Conservation (phyloP, 2,888 invertebrate genomes). For the Lepeophtheirus nordmannii region DNA sequence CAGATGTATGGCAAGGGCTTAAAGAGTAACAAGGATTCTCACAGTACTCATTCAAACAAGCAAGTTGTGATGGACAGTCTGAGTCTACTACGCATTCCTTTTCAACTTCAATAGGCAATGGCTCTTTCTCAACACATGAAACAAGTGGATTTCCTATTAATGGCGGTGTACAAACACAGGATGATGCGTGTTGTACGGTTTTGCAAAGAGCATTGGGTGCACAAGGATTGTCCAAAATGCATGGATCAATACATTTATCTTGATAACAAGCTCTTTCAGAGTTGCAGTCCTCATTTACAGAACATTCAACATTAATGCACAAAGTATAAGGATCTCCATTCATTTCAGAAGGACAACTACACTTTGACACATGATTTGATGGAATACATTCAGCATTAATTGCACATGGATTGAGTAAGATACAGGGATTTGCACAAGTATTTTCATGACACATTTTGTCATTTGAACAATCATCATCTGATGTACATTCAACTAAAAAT, state of each 20-base stretch:
- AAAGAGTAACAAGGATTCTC: conserved; percentile 49
- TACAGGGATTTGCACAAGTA: conserved; percentile 68
- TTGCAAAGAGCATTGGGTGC: conserved; percentile 66
- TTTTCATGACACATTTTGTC: conserved; percentile 53
- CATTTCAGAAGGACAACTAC: conserved; percentile 48
- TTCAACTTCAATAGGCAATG: conserved; percentile 60
- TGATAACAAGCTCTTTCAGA: conserved; percentile 51
- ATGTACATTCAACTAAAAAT: conserved; percentile 57
- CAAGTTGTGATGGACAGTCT: conserved; percentile 56
- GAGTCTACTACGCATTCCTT: conserved; percentile 51
- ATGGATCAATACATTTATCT: conserved; percentile 36
- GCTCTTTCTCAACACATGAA: conserved; percentile 31
- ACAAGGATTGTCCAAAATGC: conserved; percentile 58
- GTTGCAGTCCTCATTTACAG: conserved; percentile 14
- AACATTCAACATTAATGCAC: conserved; percentile 46
- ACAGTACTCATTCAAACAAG: conserved; percentile 51
- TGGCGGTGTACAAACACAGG: conserved; percentile 63
- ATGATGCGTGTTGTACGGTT: conserved; percentile 61
- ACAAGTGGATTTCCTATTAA: conserved; percentile 42
- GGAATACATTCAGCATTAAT: conserved; percentile 67
- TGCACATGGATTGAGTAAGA: conserved; percentile 62
- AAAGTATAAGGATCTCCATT: conserved; percentile 63
- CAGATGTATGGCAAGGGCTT: conserved; percentile 29
- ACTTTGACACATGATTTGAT: conserved; percentile 59
- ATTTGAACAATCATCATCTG: conserved; percentile 35